Evolutionary conservation across 2,888 invertebrate genomes (phyloP).

Genomic region (Apoda limacodes): DNA sequence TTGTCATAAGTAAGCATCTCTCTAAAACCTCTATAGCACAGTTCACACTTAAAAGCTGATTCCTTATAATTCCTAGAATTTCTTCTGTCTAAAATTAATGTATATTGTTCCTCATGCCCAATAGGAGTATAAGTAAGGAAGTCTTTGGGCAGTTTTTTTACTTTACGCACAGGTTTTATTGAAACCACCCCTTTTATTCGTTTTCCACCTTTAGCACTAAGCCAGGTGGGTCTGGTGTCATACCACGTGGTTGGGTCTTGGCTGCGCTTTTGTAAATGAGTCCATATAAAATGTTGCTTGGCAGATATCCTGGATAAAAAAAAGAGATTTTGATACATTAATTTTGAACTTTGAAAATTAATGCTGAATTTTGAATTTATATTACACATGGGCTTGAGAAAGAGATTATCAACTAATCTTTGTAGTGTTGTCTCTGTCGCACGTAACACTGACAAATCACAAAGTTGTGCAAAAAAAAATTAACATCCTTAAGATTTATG

Average conservation of each 20-base stretch:
- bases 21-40: conserved; percentile 49
- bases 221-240: conserved; percentile 35
- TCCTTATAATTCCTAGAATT: conserved; percentile 44
- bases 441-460: too few relatives aligned
- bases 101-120: conserved; percentile 46
- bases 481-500: too few relatives aligned
- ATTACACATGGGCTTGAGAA: conserved; percentile 57
- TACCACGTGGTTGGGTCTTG: conserved; percentile 34
- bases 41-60: conserved; percentile 40
- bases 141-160: conserved; percentile 34
- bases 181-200: conserved; percentile 25
- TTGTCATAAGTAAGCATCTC: conserved; percentile 38
- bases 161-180: conserved; percentile 26
- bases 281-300: conserved; percentile 46
- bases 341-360: conserved; percentile 35
- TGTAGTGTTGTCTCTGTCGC: too few relatives aligned
- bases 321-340: conserved; percentile 6
- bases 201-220: conserved; percentile 26
- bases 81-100: conserved; percentile 34
- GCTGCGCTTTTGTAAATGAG: conserved; percentile 36
- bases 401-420: conserved; percentile 54
- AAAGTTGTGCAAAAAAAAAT: too few relatives aligned
- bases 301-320: conserved; percentile 43
- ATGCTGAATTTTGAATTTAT: conserved; percentile 55
- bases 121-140: conserved; percentile 39